Percentiles rank a stretch among this genome's conserved stretches.
These are phyloP conservation scores for Drosophila maculinotata DNA, from an alignment of 2,888 invertebrate species.

Conservation along the genomic window DNA sequence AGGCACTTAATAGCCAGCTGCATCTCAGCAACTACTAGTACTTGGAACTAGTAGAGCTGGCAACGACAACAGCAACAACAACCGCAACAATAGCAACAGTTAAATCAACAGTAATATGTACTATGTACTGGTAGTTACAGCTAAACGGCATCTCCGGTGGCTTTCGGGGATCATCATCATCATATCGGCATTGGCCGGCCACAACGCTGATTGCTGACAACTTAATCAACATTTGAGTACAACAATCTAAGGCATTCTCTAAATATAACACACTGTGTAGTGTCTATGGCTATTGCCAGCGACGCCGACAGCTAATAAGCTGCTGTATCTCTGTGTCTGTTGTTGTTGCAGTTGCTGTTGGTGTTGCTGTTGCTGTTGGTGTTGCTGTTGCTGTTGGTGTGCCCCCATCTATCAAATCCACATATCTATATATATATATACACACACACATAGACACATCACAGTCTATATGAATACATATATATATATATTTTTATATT, in stretches of 20 bases:
- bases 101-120: slow-evolving; percentile 47
- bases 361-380: slow-evolving; percentile 4
- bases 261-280: slow-evolving; percentile 44
- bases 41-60: slow-evolving; percentile 20
- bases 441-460: neutral
- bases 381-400: slow-evolving; percentile 5
- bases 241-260: slow-evolving; percentile 69
- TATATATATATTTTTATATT: slow-evolving; percentile 5
- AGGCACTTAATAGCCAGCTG: slow-evolving; percentile 53
- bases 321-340: slow-evolving; percentile 16
- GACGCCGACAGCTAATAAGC: slow-evolving; percentile 51
- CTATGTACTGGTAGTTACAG: slow-evolving; percentile 56
- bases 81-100: slow-evolving; percentile 33
- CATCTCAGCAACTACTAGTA: slow-evolving; percentile 26
- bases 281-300: slow-evolving; percentile 18
- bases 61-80: slow-evolving; percentile 8
- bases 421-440: slow-evolving; percentile 7
- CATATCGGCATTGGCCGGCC: slow-evolving; percentile 44
- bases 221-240: slow-evolving; percentile 68
- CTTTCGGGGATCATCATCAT: slow-evolving; percentile 38
- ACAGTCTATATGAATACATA: neutral
- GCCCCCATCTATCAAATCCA: slow-evolving; percentile 6
- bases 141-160: slow-evolving; percentile 63
- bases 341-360: slow-evolving; percentile 4
- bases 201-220: slow-evolving; percentile 71